Percentiles rank a stretch among this genome's conserved stretches.
phyloP scores from a whole-genome alignment of 2,888 invertebrate species.

The Azorinus chamasolen region DNA sequence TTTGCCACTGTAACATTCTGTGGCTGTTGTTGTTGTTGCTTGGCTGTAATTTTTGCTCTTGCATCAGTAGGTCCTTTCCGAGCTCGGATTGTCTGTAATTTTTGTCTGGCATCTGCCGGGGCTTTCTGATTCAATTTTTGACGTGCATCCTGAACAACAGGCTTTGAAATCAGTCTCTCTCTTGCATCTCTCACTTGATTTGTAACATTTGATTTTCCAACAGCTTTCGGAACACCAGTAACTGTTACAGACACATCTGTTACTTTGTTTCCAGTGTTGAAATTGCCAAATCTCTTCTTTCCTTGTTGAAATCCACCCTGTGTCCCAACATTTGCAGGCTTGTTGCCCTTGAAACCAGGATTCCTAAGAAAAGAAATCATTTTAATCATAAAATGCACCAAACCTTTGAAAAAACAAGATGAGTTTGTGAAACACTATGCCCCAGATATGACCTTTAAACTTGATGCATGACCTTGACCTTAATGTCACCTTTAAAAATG shows the following conservation, averaged over 20 bases:
- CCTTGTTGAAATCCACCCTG: constrained; percentile 13
- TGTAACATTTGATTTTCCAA: constrained; percentile 35
- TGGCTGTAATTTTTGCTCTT: constrained; percentile 65
- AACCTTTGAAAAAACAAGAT: neutral
- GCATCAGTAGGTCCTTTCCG: constrained; percentile 72
- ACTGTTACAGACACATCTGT: constrained; percentile 57
- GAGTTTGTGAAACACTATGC: too few relatives aligned
- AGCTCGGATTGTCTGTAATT: constrained; percentile 47
- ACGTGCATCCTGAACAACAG: constrained; percentile 55
- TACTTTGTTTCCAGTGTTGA: constrained; percentile 23
- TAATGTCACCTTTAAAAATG: too few relatives aligned
- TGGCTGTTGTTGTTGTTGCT: constrained; percentile 29
- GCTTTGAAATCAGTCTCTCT: constrained; percentile 49
- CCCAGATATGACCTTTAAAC: too few relatives aligned
- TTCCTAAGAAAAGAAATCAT: constrained; percentile 34
- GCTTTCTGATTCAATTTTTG: constrained; percentile 52
- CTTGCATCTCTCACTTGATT: constrained; percentile 60
- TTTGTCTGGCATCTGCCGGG: constrained; percentile 61
- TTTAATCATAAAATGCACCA: neutral
- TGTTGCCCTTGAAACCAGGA: constrained; percentile 37
- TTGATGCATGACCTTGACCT: too few relatives aligned
- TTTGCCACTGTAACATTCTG: neutral
- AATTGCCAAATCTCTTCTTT: constrained; percentile 20
- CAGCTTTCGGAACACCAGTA: constrained; percentile 49
- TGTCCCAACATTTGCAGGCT: neutral